phyloP scores from a whole-genome alignment of 2,113 vertebrate genomes.

The Petromus typicus region DNA sequence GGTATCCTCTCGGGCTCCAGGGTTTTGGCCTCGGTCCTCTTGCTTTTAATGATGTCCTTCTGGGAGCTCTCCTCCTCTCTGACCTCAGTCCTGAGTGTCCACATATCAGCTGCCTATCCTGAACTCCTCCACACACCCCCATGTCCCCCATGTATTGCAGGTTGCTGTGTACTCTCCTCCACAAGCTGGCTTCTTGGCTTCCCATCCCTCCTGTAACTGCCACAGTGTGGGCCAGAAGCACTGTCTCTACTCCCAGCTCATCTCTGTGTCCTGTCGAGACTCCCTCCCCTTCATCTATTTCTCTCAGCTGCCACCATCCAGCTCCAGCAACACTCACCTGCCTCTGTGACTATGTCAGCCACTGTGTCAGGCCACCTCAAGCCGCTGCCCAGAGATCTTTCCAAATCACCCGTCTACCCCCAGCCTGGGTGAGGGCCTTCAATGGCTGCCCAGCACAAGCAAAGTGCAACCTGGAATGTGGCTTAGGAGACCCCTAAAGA shows the following conservation, averaged over 20 bases:
- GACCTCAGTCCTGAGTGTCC: background rate
- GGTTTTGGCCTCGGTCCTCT: background rate
- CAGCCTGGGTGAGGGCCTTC: background rate
- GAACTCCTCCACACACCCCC: background rate
- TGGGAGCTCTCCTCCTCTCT: background rate
- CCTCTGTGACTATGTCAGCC: background rate
- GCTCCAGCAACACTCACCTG: background rate
- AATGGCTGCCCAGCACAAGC: background rate
- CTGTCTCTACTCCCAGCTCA: background rate
- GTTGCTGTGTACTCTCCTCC: fast-evolving
- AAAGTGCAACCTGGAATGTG: background rate
- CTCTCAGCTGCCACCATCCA: background rate
- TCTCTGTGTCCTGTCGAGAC: background rate
- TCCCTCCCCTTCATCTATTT: no score
- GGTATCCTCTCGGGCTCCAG: background rate
- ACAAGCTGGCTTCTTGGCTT: background rate
- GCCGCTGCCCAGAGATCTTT: background rate
- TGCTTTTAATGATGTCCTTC: background rate
- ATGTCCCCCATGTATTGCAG: background rate
- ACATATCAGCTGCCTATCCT: background rate
- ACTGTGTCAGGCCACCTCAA: background rate
- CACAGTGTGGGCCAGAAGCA: background rate
- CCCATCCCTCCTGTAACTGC: background rate
- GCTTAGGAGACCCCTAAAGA: background rate
- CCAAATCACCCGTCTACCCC: background rate